phyloP scores from a whole-genome alignment of 2,113 vertebrate genomes.

The Danionella cerebrum region DNA sequence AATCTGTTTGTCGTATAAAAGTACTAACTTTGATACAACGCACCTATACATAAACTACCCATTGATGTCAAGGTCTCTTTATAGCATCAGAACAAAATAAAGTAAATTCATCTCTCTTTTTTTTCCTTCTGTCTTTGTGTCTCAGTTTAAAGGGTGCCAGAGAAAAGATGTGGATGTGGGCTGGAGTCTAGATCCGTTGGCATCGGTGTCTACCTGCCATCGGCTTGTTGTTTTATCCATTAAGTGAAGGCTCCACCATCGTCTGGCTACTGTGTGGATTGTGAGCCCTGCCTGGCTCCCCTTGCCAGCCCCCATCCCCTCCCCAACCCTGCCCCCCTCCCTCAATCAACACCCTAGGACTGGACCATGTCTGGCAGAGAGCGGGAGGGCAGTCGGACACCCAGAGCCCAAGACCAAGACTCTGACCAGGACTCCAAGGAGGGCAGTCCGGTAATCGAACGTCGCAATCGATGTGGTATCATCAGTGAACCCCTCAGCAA shows the following conservation, averaged over 20 bases:
- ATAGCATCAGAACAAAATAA: constrained; percentile 3
- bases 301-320: constrained; percentile 51
- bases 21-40: not conserved
- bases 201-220: constrained; percentile 59
- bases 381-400: constrained; percentile 76
- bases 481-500: constrained; percentile 95
- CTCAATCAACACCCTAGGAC: constrained; percentile 49
- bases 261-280: constrained; percentile 50
- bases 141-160: constrained; percentile 57
- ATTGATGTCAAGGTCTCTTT: not conserved
- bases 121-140: constrained; percentile 41
- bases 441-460: constrained; percentile 74
- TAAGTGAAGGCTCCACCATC: constrained; percentile 51
- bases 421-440: constrained; percentile 71
- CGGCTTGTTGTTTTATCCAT: constrained; percentile 46
- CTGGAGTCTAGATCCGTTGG: constrained; percentile 57
- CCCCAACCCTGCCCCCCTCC: constrained; percentile 49
- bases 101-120: constrained; percentile 20
- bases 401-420: constrained; percentile 69
- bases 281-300: constrained; percentile 43
- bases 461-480: constrained; percentile 93
- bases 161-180: constrained; percentile 62
- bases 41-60: too few relatives aligned
- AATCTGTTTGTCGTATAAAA: not conserved
- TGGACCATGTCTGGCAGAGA: constrained; percentile 88